Conservation (phyloP, 2,888 invertebrate species). For the Yponomeuta sedellus region DNA sequence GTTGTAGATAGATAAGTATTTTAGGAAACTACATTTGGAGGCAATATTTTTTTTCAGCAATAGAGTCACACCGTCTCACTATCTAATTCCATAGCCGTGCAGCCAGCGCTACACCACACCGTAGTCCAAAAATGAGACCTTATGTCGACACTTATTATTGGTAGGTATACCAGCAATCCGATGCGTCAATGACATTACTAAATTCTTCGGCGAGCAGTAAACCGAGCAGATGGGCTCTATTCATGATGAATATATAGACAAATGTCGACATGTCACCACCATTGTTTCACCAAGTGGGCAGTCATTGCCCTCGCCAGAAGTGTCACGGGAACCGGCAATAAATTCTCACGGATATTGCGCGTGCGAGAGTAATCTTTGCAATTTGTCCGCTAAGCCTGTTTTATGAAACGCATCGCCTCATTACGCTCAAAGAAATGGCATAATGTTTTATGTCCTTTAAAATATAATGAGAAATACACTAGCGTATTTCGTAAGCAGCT, state of each 20-base stretch:
- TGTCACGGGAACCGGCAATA: conserved; percentile 21
- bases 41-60: no score
- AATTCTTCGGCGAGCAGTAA: no score
- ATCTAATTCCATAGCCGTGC: no score
- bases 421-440: not conserved
- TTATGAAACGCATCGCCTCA: conserved; percentile 21
- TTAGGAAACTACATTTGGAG: no score
- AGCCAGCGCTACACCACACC: no score
- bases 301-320: not conserved
- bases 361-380: conserved; percentile 27
- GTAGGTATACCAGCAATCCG: no score
- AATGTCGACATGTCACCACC: not conserved
- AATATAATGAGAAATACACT: not conserved
- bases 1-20: no score
- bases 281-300: not conserved
- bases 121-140: no score
- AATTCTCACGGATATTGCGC: conserved; percentile 28
- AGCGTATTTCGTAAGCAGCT: not conserved
- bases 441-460: not conserved
- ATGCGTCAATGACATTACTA: no score
- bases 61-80: no score
- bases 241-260: not conserved
- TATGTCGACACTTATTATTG: no score
- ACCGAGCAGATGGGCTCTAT: no score
- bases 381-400: conserved; percentile 26